Percentiles rank a stretch among this genome's conserved stretches.
Evolutionary conservation across 2,888 invertebrate species (phyloP).

Genomic region (Allolobophora icterica): DNA sequence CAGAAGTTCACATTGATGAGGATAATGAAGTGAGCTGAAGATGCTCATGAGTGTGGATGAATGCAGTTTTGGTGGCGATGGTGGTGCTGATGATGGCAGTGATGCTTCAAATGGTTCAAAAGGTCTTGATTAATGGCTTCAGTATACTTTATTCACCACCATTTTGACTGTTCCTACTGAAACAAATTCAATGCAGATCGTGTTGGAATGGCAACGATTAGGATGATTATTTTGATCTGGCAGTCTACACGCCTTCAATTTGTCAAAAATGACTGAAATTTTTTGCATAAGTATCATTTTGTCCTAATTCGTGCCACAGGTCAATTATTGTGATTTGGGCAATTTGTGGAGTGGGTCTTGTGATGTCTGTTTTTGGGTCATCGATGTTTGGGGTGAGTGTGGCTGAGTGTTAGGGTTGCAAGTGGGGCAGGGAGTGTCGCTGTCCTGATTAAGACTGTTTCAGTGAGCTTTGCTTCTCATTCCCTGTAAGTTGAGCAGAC

Average conservation of each 20-base stretch:
- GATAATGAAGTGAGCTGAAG: not conserved
- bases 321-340: not conserved
- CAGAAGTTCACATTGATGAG: not conserved
- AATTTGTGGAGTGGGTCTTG: not conserved
- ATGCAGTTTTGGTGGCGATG: not conserved
- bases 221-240: not conserved
- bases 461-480: too few species aligned
- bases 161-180: not conserved
- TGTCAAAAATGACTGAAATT: not conserved
- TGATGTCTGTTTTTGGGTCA: not conserved
- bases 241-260: not conserved
- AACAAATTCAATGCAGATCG: not conserved
- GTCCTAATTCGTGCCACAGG: not conserved
- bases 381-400: not conserved
- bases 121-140: not conserved
- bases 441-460: too few species aligned
- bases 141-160: not conserved
- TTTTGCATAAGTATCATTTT: not conserved
- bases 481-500: not conserved
- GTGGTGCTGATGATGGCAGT: too few species aligned
- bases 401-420: not conserved
- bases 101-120: not conserved
- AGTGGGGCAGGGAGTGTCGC: too few species aligned
- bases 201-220: not conserved
- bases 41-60: not conserved